Percentiles rank a stretch among this genome's conserved stretches.
Conservation (phyloP, 23 tunicate genomes). For the Styela plicata region DNA sequence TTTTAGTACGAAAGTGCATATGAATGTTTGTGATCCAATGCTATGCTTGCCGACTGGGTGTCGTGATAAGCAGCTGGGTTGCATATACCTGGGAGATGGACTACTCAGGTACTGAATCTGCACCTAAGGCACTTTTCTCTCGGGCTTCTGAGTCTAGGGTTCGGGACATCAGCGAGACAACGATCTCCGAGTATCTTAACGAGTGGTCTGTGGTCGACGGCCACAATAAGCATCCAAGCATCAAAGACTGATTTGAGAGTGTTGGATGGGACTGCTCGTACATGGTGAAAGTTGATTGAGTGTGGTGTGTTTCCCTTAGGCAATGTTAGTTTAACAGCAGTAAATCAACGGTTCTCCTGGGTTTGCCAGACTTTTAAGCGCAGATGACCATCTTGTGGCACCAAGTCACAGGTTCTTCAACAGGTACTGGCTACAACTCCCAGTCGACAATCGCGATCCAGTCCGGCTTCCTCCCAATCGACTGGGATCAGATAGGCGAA, state of each 20-base stretch:
- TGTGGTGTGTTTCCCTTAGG: neutral
- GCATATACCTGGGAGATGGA: too few relatives aligned
- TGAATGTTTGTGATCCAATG: neutral
- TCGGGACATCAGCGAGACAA: neutral
- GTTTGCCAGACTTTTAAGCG: constrained; percentile 20
- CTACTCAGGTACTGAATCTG: neutral
- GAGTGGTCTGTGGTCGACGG: constrained; percentile 37
- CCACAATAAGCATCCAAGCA: constrained; percentile 44
- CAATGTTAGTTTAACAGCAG: constrained; percentile 7
- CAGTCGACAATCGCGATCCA: constrained; percentile 15
- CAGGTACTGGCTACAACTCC: neutral
- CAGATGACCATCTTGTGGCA: constrained; percentile 27
- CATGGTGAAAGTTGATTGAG: constrained; percentile 12
- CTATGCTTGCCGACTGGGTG: neutral
- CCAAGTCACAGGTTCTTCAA: neutral
- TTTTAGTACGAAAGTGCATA: neutral
- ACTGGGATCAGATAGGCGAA: constrained; percentile 20
- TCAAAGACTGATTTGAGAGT: constrained; percentile 35
- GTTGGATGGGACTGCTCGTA: constrained; percentile 16
- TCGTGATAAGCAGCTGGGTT: too few relatives aligned
- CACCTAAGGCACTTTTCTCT: too few relatives aligned
- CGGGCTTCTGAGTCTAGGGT: too few relatives aligned
- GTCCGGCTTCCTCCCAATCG: constrained; percentile 36
- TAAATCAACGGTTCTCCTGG: constrained; percentile 26
- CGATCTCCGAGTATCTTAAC: constrained; percentile 29